These are phyloP conservation scores for Holcopasites calliopsidis DNA, from an alignment of 1,140 invertebrate genomes.

Conservation along the genomic window DNA sequence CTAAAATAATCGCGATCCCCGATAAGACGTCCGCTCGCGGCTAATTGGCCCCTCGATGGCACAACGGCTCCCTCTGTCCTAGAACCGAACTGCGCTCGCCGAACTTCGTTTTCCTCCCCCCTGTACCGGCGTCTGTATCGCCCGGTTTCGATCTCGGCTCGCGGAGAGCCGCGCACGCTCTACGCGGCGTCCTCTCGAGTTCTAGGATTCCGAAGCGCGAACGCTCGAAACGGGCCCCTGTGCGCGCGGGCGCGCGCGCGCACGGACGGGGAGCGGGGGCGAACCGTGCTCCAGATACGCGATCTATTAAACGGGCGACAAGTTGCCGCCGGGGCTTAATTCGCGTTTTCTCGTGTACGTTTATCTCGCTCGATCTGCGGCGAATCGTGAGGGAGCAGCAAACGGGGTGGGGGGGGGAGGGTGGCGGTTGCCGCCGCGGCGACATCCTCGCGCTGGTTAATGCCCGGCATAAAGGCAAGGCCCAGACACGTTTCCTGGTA, in stretches of 20 bases:
- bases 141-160: no score
- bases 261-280: no score
- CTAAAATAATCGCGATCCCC: not conserved
- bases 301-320: not conserved
- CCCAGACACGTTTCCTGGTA: slow-evolving; percentile 77
- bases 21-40: slow-evolving; percentile 59
- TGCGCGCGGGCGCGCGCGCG: no score
- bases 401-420: not conserved
- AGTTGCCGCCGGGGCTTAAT: not conserved
- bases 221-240: no score
- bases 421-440: not conserved
- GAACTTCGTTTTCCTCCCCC: no score
- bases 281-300: not conserved
- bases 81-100: no score
- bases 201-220: no score
- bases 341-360: slow-evolving; percentile 25
- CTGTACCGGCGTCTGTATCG: no score
- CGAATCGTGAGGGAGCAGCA: slow-evolving; percentile 14
- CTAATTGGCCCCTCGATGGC: slow-evolving; percentile 71
- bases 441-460: slow-evolving; percentile 50
- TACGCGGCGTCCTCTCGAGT: no score
- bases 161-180: no score
- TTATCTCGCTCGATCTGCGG: slow-evolving; percentile 62
- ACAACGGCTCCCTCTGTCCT: slow-evolving; percentile 38
- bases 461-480: slow-evolving; percentile 63